Evolutionary conservation across 2,888 invertebrate species (phyloP).

Genomic region (Plagodis dolabraria): DNA sequence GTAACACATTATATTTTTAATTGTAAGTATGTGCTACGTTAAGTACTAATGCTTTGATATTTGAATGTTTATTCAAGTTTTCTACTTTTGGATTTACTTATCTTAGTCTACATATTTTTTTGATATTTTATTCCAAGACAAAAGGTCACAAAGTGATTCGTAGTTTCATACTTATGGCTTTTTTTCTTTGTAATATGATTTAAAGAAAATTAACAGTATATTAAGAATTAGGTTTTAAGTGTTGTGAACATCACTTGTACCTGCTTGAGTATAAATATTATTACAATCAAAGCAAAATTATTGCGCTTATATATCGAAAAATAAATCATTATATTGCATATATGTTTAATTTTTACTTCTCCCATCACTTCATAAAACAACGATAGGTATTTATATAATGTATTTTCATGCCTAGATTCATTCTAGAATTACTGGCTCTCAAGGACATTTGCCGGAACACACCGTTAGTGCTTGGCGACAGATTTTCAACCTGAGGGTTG

Average conservation of each 20-base stretch:
- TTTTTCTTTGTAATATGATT: conserved; percentile 40
- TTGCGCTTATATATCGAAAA: conserved; percentile 82
- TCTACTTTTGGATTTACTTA: conserved; percentile 45
- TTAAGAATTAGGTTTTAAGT: conserved; percentile 68
- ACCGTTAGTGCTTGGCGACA: too few species aligned
- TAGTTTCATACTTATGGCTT: conserved; percentile 28
- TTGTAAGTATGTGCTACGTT: conserved; percentile 36
- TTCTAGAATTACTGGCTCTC: too few species aligned
- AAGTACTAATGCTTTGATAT: conserved; percentile 60
- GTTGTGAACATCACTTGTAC: conserved; percentile 82
- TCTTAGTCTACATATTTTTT: conserved; percentile 35
- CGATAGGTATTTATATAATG: neutral
- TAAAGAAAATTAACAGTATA: conserved; percentile 36
- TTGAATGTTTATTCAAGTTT: conserved; percentile 45
- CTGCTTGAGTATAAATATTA: conserved; percentile 81
- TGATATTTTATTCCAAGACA: conserved; percentile 40
- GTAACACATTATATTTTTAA: conserved; percentile 47
- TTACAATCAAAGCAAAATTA: conserved; percentile 84
- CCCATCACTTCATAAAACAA: neutral
- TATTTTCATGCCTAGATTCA: too few species aligned
- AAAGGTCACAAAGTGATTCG: conserved; percentile 58
- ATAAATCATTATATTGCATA: conserved; percentile 82
- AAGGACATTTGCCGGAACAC: too few species aligned
- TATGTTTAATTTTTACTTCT: conserved; percentile 48
- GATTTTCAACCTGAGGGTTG: too few species aligned